Evolutionary conservation across 2,113 vertebrate genomes (phyloP).

Genomic region (Paraplagusia blochii): DNA sequence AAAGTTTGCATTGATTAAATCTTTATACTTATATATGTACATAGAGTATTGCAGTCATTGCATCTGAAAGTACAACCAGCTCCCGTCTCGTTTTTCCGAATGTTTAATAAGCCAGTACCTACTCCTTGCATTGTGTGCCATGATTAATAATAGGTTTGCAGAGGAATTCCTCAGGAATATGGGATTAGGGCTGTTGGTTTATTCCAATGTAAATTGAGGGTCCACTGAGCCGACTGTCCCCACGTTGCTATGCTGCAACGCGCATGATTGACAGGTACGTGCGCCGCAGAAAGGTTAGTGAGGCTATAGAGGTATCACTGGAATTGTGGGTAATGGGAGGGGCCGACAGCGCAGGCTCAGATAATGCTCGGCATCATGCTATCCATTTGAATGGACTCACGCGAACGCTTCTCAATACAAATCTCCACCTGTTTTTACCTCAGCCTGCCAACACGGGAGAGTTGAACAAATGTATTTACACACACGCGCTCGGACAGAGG

Average conservation of each 20-base stretch:
- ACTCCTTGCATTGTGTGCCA: conserved; percentile 32
- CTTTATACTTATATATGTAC: conserved; percentile 4
- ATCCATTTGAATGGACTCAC: conserved; percentile 57
- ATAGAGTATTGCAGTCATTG: conserved; percentile 3
- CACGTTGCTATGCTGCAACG: conserved; percentile 46
- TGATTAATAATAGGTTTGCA: conserved; percentile 44
- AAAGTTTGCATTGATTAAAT: neutral
- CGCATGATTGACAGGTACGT: conserved; percentile 63
- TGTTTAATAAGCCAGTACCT: conserved; percentile 37
- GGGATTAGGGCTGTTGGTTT: conserved; percentile 45
- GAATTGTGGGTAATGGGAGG: conserved; percentile 47
- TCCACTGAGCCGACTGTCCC: conserved; percentile 47
- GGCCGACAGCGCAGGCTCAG: conserved; percentile 25
- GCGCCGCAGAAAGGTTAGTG: conserved; percentile 60
- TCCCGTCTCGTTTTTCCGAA: conserved; percentile 24
- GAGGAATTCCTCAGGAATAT: conserved; percentile 43
- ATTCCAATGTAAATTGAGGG: conserved; percentile 43
- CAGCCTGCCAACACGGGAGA: conserved; percentile 1
- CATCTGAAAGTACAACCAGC: conserved; percentile 4
- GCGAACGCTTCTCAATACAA: conserved; percentile 27
- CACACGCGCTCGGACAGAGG: conserved; percentile 32
- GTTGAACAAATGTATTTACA: conserved; percentile 19
- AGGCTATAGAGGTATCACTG: conserved; percentile 51
- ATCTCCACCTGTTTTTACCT: conserved; percentile 24
- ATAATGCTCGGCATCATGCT: conserved; percentile 51